Conservation (phyloP, 1,140 invertebrate species). For the Adelges cooleyi region DNA sequence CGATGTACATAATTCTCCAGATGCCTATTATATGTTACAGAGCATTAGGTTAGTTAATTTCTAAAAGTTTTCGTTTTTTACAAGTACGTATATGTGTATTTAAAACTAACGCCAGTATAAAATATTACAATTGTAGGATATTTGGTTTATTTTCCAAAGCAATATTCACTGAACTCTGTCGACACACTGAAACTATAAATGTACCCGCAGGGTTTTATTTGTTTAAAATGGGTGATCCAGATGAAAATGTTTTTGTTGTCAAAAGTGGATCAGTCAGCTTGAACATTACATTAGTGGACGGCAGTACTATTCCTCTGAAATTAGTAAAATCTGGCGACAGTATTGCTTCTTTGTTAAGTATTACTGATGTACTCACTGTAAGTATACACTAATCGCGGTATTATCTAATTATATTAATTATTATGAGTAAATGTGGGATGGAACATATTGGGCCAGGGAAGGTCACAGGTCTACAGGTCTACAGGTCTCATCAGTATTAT, state of each 20-base stretch:
- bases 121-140: conserved; percentile 51
- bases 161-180: conserved; percentile 87
- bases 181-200: conserved; percentile 79
- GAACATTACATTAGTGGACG: conserved; percentile 73
- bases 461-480: too few relatives aligned
- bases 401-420: too few relatives aligned
- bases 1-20: conserved; percentile 76
- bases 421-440: too few relatives aligned
- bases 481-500: too few relatives aligned
- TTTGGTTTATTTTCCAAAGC: conserved; percentile 97
- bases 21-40: conserved; percentile 89
- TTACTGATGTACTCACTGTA: conserved; percentile 89
- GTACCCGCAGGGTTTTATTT: conserved; percentile 69
- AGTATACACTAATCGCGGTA: too few relatives aligned
- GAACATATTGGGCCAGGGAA: too few relatives aligned
- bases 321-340: conserved; percentile 86
- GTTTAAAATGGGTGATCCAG: conserved; percentile 85
- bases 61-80: neutral
- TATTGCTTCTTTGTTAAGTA: conserved; percentile 90
- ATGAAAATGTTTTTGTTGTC: conserved; percentile 95
- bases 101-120: too few relatives aligned
- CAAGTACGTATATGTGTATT: neutral
- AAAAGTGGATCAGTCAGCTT: conserved; percentile 88
- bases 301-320: conserved; percentile 70
- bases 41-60: conserved; percentile 54